phyloP scores from a whole-genome alignment of 1,140 invertebrate species.

The Euschistus heros region DNA sequence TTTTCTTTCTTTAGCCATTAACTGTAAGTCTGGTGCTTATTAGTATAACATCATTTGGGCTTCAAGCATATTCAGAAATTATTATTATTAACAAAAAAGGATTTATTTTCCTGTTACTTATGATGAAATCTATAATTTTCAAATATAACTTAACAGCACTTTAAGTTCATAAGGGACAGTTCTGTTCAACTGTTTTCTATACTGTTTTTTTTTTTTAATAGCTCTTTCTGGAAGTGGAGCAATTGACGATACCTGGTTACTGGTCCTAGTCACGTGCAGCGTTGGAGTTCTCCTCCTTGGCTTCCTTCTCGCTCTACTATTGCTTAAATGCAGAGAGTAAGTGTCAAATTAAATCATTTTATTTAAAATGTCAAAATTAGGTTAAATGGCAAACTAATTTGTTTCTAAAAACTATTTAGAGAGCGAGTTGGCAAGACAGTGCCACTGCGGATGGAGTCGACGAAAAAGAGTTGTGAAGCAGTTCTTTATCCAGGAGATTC shows the following conservation, averaged over 20 bases:
- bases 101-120: too few species aligned
- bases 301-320: conserved; percentile 59
- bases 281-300: conserved; percentile 65
- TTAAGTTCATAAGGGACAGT: too few species aligned
- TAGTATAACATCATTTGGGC: too few species aligned
- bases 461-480: conserved; percentile 35
- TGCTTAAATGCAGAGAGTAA: conserved; percentile 56
- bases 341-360: conserved; percentile 10
- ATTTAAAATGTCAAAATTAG: not conserved
- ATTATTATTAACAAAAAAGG: too few species aligned
- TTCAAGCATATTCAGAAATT: too few species aligned
- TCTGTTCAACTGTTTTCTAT: too few species aligned
- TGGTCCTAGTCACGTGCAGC: conserved; percentile 65
- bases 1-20: too few species aligned
- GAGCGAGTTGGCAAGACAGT: conserved; percentile 29
- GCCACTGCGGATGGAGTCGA: conserved; percentile 16
- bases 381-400: not conserved
- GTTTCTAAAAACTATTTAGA: not conserved
- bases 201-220: too few species aligned
- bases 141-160: too few species aligned
- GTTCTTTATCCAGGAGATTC: conserved; percentile 47
- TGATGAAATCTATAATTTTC: too few species aligned
- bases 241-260: conserved; percentile 63
- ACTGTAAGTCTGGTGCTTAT: too few species aligned
- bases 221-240: conserved; percentile 9